Base-by-base conservation (phyloP, 30 jellyfish, hydroid and myxozoan genomes). In the Aurelia aurita complex sp. Pacific region DNA sequence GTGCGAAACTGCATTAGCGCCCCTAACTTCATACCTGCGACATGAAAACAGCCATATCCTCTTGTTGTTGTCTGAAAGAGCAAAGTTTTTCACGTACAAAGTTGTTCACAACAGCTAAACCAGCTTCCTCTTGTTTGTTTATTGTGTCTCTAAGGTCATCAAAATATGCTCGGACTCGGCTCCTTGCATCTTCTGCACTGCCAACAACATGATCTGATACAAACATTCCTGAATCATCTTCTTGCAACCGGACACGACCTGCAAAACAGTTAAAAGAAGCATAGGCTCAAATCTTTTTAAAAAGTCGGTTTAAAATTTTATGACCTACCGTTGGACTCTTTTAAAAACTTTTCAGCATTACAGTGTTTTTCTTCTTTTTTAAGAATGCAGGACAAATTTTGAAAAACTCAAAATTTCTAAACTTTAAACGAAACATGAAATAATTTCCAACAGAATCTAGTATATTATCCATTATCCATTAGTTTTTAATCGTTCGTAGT, bases 121-220 rank as follows among this genome's bases (percentile, higher is more conserved):
- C 98, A 17, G 96, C 98, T 42, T 89, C 92, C 65, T 94, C 98
- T 68, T 94, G 98, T 53, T 84, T 96, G 77, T 89, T 79, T 34
- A 94, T 94, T 36, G 98, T 94, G 64, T 94, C 98, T 55, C 97
- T 94, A 33, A 94, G 79, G 64, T 94, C 98, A 57, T 88, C 90
- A 60, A 94, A 94, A 67, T 94, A 94, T 1, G 92, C 95, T 34
- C 89, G 71, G 1, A 94, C 94, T 50, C 97, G 67, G 51, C 67
- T 29, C 42, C 98, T 77, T 16, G 97, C 98, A 13, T 77, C 86
- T 79, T 94, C 98, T 42, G 97, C 97, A n/a, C 96, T 88, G 34
- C 98, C 98, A 61, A 77, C 18, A 11, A 79, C 74, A 2, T 17
- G 74, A 9, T 87, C 89, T 33, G 91, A 64, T 23, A 78, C 80